Percentiles rank a stretch among this genome's conserved stretches.
Evolutionary conservation across 1,140 invertebrate genomes (phyloP).

Genomic region (Pygmarrhopalites habei): DNA sequence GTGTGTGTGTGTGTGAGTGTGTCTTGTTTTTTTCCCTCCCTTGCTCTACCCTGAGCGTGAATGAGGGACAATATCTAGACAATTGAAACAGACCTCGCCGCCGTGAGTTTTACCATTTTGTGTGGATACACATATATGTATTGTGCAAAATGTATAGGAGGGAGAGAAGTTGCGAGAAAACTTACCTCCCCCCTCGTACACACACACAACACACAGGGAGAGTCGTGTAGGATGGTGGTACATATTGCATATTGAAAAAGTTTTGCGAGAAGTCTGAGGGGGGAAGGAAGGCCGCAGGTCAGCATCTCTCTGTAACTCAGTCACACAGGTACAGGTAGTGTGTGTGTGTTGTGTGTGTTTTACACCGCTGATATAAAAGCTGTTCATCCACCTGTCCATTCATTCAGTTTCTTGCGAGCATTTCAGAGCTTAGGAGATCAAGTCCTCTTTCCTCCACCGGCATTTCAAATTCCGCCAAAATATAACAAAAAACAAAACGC

Average conservation of each 20-base stretch:
- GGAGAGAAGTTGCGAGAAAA: not conserved
- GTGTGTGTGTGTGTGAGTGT: no score
- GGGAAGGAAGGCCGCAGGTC: constrained; percentile 16
- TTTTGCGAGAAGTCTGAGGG: constrained; percentile 1
- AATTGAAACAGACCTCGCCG: not conserved
- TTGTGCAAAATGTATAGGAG: no score
- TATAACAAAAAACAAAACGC: not conserved
- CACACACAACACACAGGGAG: no score
- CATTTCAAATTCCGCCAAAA: not conserved
- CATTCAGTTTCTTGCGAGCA: constrained; percentile 36
- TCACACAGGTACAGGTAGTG: no score
- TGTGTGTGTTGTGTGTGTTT: no score
- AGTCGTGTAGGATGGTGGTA: no score
- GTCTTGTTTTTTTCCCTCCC: no score
- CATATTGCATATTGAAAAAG: no score
- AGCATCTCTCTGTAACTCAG: constrained; percentile 5
- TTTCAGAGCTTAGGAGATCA: constrained; percentile 15
- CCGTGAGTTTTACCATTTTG: not conserved
- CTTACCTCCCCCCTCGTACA: no score
- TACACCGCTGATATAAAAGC: constrained; percentile 35
- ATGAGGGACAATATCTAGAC: not conserved
- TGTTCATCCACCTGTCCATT: constrained; percentile 35
- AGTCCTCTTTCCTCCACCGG: not conserved
- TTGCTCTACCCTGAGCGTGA: not conserved
- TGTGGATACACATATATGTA: no score